Base-by-base conservation (phyloP, 1,140 invertebrate genomes). In the Zophobas morio region DNA sequence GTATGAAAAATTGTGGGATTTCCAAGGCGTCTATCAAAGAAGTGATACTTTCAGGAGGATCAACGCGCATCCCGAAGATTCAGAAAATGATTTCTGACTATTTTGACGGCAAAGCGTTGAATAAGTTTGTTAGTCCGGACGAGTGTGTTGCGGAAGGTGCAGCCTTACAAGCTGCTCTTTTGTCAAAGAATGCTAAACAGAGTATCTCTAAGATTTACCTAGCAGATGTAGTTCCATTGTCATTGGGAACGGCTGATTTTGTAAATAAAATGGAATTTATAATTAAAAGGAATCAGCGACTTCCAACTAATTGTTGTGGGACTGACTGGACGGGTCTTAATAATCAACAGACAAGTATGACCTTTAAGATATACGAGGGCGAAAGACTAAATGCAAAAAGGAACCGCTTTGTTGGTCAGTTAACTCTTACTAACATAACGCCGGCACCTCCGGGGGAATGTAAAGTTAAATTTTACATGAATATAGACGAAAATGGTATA, bases 31-130 rank as follows among this genome's bases (percentile, higher is more conserved):
- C 80, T 3, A 89, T 92, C 78, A 85, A 90, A 78, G 90, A 92
- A 57, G 88, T 92, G 63, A 88, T 92, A 34, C 85, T 92, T 6
- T 91, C 92, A 40, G 91, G 91, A 56, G 91, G 91, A 2, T 91
- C 90, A 1, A 92, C 91, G 33, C 86, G 91, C 77, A 92, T 92
- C 77, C 91, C 91, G 37, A 91, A 90, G 83, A 87, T 92, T 56
- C 89, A 73, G 47, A 42, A 80, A 72, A 51, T 72, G 66, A 54
- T 83, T 47, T 72, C 76, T 8, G 87, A 81, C 86, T 91, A 88
- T 82, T 93, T 93, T 84, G 78, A 78, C 37, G 77, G 34, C 8
- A 54, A 80, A 71, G 70, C 79, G 32, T 82, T 84, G 53, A 63
- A 74, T 70, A 81, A 53, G 51, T 79, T 78, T 63, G 49, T 85